These are phyloP conservation scores for Martes martes DNA, from an alignment of 2,113 vertebrate genomes.

Conservation along the genomic window DNA sequence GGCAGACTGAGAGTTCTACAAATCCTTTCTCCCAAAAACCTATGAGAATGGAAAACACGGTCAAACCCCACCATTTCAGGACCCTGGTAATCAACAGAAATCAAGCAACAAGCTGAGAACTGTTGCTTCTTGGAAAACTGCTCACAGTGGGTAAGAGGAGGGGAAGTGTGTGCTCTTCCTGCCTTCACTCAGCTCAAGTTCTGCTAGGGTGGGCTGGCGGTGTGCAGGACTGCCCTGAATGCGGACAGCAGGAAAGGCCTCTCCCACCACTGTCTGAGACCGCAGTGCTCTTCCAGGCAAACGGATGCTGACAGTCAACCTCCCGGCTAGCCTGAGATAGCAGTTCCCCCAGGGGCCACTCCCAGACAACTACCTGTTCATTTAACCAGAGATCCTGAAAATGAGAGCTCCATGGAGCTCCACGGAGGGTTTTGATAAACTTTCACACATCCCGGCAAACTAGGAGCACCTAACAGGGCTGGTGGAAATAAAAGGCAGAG, in stretches of 20 bases:
- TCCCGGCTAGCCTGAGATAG: not conserved
- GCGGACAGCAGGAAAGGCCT: not conserved
- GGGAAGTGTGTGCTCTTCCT: not conserved
- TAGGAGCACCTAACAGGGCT: not conserved
- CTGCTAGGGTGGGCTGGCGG: accelerated
- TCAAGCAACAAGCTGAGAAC: not conserved
- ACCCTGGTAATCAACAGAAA: not conserved
- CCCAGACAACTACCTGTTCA: not conserved
- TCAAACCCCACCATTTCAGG: not conserved
- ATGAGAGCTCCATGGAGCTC: not conserved
- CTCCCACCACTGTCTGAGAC: not conserved
- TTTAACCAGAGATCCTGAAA: not conserved
- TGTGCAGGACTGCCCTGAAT: not conserved
- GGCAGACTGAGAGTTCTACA: not conserved
- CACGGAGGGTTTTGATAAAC: not conserved
- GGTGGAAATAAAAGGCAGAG: not conserved
- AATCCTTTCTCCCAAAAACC: not conserved
- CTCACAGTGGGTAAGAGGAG: not conserved
- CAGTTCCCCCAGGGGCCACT: too few relatives aligned
- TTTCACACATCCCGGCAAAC: not conserved
- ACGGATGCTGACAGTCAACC: not conserved
- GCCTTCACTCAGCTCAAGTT: not conserved
- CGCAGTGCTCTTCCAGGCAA: not conserved
- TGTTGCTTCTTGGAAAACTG: not conserved
- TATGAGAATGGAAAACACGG: not conserved